These are phyloP conservation scores for Helicoverpa zea DNA, from an alignment of 1,140 invertebrate species.

Conservation along the genomic window DNA sequence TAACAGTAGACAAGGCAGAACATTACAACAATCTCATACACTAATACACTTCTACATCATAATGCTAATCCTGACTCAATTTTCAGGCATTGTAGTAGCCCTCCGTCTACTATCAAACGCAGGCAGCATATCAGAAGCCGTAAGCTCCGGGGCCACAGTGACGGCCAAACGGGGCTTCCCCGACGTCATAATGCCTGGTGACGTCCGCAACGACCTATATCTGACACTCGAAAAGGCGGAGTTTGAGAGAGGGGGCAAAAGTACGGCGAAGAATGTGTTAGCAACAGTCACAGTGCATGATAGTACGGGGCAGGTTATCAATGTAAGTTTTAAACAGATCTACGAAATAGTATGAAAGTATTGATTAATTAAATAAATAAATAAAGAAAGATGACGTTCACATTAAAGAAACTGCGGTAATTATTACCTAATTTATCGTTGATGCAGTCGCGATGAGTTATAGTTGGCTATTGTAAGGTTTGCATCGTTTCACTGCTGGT, in stretches of 20 bases:
- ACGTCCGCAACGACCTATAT: slow-evolving; percentile 98
- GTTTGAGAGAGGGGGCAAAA: slow-evolving; percentile 98
- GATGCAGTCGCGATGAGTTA: no score
- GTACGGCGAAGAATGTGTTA: slow-evolving; percentile 97
- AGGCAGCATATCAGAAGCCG: slow-evolving; percentile 78
- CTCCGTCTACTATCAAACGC: slow-evolving; percentile 75
- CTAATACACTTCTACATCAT: no score
- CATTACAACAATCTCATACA: no score
- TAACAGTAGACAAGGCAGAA: no score
- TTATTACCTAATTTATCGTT: no score
- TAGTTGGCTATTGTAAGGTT: background rate
- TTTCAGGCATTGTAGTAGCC: slow-evolving; percentile 83
- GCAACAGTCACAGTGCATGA: slow-evolving; percentile 94
- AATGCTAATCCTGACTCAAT: slow-evolving; percentile 9
- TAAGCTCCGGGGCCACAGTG: slow-evolving; percentile 90
- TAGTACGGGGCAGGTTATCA: slow-evolving; percentile 91
- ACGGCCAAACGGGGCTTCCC: slow-evolving; percentile 97
- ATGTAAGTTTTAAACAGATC: slow-evolving; percentile 83
- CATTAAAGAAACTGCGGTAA: no score
- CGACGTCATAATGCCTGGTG: slow-evolving; percentile 98
- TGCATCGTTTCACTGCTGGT: background rate
- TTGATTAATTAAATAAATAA: background rate
- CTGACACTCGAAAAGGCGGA: slow-evolving; percentile 95
- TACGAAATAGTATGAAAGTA: background rate
- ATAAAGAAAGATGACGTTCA: no score